Base-by-base conservation (phyloP, 2,113 vertebrate species). In the Syrrhaptes paradoxus region DNA sequence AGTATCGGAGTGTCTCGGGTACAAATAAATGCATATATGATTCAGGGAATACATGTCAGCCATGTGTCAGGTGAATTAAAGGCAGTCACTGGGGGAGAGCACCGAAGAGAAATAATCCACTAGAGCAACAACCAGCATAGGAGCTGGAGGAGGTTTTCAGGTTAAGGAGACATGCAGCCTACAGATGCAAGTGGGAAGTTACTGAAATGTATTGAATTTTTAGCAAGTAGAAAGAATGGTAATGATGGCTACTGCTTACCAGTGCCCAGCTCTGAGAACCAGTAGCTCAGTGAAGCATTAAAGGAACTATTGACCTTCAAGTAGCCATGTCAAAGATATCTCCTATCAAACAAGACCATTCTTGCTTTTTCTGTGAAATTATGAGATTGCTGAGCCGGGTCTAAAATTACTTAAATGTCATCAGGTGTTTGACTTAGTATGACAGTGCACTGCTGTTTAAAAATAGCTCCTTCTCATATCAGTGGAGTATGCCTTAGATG, bases 121-220 rank as follows among this genome's bases (percentile, higher is more conserved):
- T 19, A 59, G 13, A 65, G 24, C 16, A 79, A 48, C 8, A 59
- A 41, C 1, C 7, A 76, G 22, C 0, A 0, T 25, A 43, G 29
- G 36, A 83, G 19, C 4, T 76, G 36, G 13, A 76, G 29, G 5
- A 72, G 19, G 3, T 49, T 63, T 87, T 77, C 55, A 54, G 24
- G 26, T 49, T 54, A 49, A 70, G 28, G n/a, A 76, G 4, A 11
- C 9, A 4, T 46, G 58, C 41, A 57, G 19, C 25, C 49, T 54
- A 48, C 7, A 76, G 13, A 36, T 29, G 17, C 25, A 74, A 80
- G 13, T 26, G 25, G 51, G 22, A 43, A 66, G 9, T 7, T 83
- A 13, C 31, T 83, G 10, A 86, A 68, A 73, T 58, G 8, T 29
- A 14, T 7, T 29, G 25, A 83, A 90, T 83, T 71, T 43, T 71